Evolutionary conservation across 2,113 vertebrate genomes (phyloP), one percentile per base, ranked within the genome.

Genomic region (Entomyzon cyanotis): DNA sequence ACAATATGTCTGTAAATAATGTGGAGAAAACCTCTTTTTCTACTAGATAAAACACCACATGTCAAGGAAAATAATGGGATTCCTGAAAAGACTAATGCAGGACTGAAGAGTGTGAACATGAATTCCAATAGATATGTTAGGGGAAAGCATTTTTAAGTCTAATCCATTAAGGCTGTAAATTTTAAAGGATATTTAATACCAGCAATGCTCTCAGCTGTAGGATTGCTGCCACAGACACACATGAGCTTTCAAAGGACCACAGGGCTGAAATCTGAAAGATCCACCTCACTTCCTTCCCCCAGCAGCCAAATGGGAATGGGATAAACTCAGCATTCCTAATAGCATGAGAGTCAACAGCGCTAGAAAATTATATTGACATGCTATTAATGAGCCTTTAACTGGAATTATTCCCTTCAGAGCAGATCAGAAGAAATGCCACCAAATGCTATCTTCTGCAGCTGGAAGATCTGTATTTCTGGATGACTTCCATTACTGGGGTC

Each of bases 211-310:
- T 71, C 3, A 37, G 10, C 7, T 46, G 9, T 3, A 31, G 44
- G 22, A 41, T 1, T 41, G 24, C 6, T 49, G 46, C n/a, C 74
- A 56, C 0, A 58, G 2, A 62, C 23, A 75, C 37, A 44, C 12
- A 24, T 0, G 10, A 81, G 21, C 21, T 75, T 89, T 19, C 13
- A 12, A 55, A 80, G 70, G 46, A 18, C 37, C 37, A 30, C 22
- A 27, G 27, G 22, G 24, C 16, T 31, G 22, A 1, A 4, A 17
- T 12, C 19, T 71, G 50, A 17, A 21, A 2, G 5, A 15, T 20
- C 24, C 8, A 4, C 10, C 41, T 30, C 0, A 0, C 17, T 33
- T 11, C 53, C n/a, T 41, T 53, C 12, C 50, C 42, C 8, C 52
- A 42, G 56, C 31, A 79, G 58, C 49, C 53, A 15, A 4, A 9